phyloP scores from a whole-genome alignment of 2,888 invertebrate genomes.

The Digitonthophagus gazella region DNA sequence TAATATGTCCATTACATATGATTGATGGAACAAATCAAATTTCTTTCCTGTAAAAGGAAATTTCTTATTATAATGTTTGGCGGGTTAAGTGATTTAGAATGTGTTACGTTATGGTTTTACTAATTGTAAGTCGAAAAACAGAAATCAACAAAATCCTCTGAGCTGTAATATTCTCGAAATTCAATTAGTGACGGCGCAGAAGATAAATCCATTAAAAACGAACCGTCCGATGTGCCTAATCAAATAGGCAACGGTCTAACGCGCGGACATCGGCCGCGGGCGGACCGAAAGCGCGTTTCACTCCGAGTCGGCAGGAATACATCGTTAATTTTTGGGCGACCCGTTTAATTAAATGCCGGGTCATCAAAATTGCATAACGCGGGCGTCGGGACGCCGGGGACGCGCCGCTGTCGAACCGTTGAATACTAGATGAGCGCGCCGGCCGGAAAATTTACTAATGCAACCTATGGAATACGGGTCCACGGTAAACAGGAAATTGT shows the following conservation, averaged over 20 bases:
- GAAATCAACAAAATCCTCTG: background rate
- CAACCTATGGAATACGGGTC: background rate
- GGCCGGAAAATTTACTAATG: background rate
- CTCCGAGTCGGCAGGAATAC: slow-evolving; percentile 3
- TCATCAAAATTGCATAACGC: slow-evolving; percentile 10
- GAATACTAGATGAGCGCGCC: background rate
- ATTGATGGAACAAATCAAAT: too few species aligned
- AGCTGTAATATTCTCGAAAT: background rate
- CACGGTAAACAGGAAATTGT: background rate
- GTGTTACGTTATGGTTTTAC: background rate
- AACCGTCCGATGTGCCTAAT: slow-evolving; percentile 1
- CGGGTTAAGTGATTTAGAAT: too few species aligned
- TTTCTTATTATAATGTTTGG: too few species aligned
- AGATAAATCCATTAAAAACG: slow-evolving; percentile 14
- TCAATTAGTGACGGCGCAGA: background rate
- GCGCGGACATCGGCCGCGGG: background rate
- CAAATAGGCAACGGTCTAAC: slow-evolving; percentile 16
- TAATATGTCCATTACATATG: too few species aligned
- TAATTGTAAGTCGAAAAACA: background rate
- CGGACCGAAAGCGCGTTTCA: background rate
- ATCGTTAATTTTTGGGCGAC: slow-evolving; percentile 12
- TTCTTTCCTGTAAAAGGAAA: too few species aligned
- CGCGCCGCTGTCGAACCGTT: background rate
- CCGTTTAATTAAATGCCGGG: slow-evolving; percentile 6
- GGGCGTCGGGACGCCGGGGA: background rate